A percentile compares a stretch with the other conserved stretches of the same genome.
Conservation (phyloP, 2,888 invertebrate species). For the Serripes groenlandicus region DNA sequence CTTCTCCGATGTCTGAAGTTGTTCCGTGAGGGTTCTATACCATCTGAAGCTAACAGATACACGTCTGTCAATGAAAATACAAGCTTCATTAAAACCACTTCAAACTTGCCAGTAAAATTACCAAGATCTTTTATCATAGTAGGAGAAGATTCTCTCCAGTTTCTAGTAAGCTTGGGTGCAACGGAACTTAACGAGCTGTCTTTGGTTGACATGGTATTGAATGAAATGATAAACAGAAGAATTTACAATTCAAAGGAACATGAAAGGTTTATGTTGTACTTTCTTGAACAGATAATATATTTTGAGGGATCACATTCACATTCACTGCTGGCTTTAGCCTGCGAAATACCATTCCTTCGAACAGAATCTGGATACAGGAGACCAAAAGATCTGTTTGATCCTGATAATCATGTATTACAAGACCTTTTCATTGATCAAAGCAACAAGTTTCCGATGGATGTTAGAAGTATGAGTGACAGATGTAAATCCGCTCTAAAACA, state of each 20-base stretch:
- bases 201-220: constrained; percentile 1
- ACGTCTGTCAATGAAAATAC: background rate
- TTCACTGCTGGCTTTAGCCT: constrained; percentile 18
- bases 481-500: constrained; percentile 19
- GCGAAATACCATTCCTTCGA: constrained; percentile 15
- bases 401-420: constrained; percentile 25
- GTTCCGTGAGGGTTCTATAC: background rate
- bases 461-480: background rate
- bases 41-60: background rate
- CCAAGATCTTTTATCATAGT: background rate
- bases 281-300: constrained; percentile 24
- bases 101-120: constrained; percentile 13
- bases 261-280: constrained; percentile 41
- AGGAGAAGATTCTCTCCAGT: background rate
- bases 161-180: constrained; percentile 12
- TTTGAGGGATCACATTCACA: too few relatives aligned
- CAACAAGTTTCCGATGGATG: background rate
- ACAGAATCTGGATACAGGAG: background rate
- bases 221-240: background rate
- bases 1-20: background rate
- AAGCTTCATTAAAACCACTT: background rate
- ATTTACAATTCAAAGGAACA: constrained; percentile 12
- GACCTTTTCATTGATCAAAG: constrained; percentile 34
- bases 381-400: constrained; percentile 54
- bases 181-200: background rate